A percentile compares a stretch with the other conserved stretches of the same genome.
Conservation (phyloP, 2,797 vertebrate genomes). For the Loris lydekkerianus region DNA sequence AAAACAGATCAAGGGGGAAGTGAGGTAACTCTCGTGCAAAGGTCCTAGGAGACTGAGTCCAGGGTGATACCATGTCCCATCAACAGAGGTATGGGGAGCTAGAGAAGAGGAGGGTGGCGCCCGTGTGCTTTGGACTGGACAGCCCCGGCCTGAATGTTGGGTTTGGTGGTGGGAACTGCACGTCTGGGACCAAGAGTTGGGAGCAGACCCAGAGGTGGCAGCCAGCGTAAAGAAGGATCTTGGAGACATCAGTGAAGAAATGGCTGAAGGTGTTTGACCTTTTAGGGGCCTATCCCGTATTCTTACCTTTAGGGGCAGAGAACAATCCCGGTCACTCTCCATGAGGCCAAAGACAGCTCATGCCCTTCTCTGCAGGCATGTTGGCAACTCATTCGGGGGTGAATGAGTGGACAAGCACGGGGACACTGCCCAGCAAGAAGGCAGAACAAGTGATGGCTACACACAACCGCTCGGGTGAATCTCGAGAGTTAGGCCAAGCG, state of each 20-base stretch:
- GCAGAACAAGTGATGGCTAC: neutral
- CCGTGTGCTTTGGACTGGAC: accelerated
- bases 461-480: too few species aligned
- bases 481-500: neutral
- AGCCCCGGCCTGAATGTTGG: neutral
- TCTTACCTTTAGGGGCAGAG: neutral
- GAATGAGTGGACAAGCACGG: neutral
- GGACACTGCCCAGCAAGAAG: neutral
- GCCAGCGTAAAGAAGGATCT: neutral
- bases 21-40: neutral
- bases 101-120: neutral
- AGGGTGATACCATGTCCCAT: neutral
- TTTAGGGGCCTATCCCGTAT: neutral
- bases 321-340: neutral
- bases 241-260: neutral
- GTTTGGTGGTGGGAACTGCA: neutral
- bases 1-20: neutral
- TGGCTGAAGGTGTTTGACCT: neutral
- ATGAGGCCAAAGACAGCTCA: accelerated
- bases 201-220: neutral
- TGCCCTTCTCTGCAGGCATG: neutral
- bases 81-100: neutral
- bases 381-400: neutral
- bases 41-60: neutral
- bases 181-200: neutral